Evolutionary conservation across 2,113 vertebrate species (phyloP), one percentile per base, ranked within the genome.

Genomic region (Thunnus maccoyii): DNA sequence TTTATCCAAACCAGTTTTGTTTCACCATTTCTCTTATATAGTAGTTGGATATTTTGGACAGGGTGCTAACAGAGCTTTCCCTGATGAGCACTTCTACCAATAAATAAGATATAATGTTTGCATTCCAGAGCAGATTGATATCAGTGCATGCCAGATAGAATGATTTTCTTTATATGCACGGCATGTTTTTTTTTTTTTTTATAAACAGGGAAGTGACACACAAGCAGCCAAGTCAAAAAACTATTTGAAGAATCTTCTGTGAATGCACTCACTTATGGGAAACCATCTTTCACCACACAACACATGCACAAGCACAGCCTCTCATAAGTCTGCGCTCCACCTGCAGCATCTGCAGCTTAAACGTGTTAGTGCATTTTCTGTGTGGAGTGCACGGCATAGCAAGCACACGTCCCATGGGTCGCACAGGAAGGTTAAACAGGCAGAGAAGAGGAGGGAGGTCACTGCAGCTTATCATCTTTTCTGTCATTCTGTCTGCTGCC

Each of bases 361-460:
- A 82, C 72, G 30, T 56, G 76, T 74, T 48, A 62, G 68, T 60
- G 54, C 25, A 6, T 56, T 73, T 58, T 61, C 57, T 60, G 67
- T 48, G 64, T 44, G 1, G 66, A 84, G 77, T 66, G 56, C 69
- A 52, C 48, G 51, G 76, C 65, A 80, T 89, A 62, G 76, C 60
- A 77, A 84, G 44, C 58, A 25, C 69, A 1, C 44, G 16, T 86
- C 87, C 84, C 65, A 2, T 57, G 82, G 82, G 91, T 88, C 58
- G 54, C 60, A 80, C 80, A 69, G 76, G 65, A 88, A 92, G 91
- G 91, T 91, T 86, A 88, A 87, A 86, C 36, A 81, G 84, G 60
- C 77, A n/a, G 76, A 78, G 85, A 52, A 69, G 75, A 71, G 11
- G 46, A 76, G 64, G 41, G 78, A 89, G 89, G 89, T 83, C 86